Evolutionary conservation across 2,888 invertebrate genomes (phyloP), one percentile per base, ranked within the genome.

Genomic region (Papilio gigon): DNA sequence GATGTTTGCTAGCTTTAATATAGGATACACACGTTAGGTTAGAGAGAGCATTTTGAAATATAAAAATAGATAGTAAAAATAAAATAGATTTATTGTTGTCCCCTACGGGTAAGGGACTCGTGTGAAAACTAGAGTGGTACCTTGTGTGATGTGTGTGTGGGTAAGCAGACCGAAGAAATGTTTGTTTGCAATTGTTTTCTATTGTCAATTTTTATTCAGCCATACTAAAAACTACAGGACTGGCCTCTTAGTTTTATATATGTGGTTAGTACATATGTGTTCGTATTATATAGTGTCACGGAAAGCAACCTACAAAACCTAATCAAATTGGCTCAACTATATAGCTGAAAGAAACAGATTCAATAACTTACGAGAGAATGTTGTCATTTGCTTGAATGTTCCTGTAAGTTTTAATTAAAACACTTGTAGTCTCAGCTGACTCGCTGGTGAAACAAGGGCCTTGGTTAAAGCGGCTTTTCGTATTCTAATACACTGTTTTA

Each of bases 371-470:
- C 30, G n/a, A 27, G 20, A 44, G 9, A 22, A 30, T 53, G 53
- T 53, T 22, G 22, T 47, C 47, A 50, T 50, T 50, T 50, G 22
- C 11, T 47, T 6, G 25, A 47, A 47, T 50, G 47, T 50, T 50
- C 12, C 1, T 22, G n/a, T 27, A 27, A 53, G 50, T 53, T 56
- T 56, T 56, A 56, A 56, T 56, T 56, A 30, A 30, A 30, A 50
- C 50, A 53, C 50, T 50, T 50, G 53, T 53, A 56, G 30, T 56
- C 53, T 53, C 53, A n/a, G n/a, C 30, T 30, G 30, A 30, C 30
- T 56, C 30, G 8, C 53, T 47, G 30, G 27, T 56, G 30, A 11
- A 56, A 11, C 27, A 53, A 53, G 17, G 17, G 53, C 8, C 30
- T 56, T 56, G 30, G 30, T 56, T 56, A 56, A 56, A 42, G 6